Base-by-base conservation (phyloP, 1,140 invertebrate genomes). In the Octopus bimaculoides region DNA sequence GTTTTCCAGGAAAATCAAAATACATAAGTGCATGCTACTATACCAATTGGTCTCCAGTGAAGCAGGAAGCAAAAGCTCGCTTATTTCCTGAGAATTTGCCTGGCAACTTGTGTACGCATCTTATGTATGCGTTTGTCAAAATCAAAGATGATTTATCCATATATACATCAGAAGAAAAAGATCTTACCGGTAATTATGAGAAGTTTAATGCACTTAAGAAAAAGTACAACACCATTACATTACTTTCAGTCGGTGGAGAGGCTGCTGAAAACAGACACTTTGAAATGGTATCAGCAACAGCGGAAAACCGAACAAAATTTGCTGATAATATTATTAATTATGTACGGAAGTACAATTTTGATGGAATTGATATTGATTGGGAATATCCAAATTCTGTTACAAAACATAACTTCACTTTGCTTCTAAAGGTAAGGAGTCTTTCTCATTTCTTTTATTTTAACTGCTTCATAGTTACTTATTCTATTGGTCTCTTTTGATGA, bases 111-210 rank as follows among this genome's bases (percentile, higher is more conserved):
- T 97, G 96, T 89, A 94, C 94, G 6, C 95, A 96, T 87, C 87
- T 96, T 6, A 92, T 96, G 76, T 96, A 96, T 85, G 93, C 93
- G 14, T 95, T 94, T 83, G 94, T 94, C 3, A 92, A 92, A 6
- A 84, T 95, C 84, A 93, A 96, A 53, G 79, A 74, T 53, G 78
- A 82, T 54, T 74, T 88, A 8, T 17, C 14, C 41, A 75, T 83
- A 5, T 41, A 53, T 5, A 78, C 81, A 4, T 77, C 83, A 0
- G 54, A 81, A 52, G 17, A 73, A 1, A 78, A 82, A n/a, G 81
- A 82, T 74, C 77, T 80, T 26, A 75, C 54, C 1, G 81, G 80
- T 2, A 77, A 74, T 9, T 61, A 77, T 54, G 53, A 54, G 20
- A 54, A 83, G 54, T 85, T 86, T 54, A 86, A 83, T 54, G 95